Percentiles rank a stretch among this genome's conserved stretches.
Conservation (phyloP, 2,113 vertebrate genomes). For the Ictalurus furcatus region DNA sequence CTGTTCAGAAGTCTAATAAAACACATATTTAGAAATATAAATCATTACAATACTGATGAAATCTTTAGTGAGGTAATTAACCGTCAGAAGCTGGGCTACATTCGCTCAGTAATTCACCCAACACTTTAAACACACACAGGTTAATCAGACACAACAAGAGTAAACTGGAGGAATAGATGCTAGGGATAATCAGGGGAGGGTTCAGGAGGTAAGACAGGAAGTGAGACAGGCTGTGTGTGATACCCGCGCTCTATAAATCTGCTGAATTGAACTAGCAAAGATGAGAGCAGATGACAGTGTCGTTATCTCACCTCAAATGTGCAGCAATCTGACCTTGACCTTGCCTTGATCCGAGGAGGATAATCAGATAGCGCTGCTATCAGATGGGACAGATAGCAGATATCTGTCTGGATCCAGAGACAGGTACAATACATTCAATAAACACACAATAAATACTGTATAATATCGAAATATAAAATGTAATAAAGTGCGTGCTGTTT, state of each 20-base stretch:
- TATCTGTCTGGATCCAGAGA: conserved; percentile 15
- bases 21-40: background rate
- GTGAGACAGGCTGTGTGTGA: conserved; percentile 20
- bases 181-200: background rate
- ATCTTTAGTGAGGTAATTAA: background rate
- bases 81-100: background rate
- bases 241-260: background rate
- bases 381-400: conserved; percentile 42
- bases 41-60: background rate
- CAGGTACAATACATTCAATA: no score
- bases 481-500: background rate
- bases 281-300: background rate
- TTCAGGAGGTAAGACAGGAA: background rate
- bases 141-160: background rate
- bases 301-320: conserved; percentile 26
- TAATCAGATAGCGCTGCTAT: conserved; percentile 20
- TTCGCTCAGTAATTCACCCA: background rate
- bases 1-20: background rate
- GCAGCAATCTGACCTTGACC: conserved; percentile 27
- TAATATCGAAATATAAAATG: background rate
- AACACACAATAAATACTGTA: background rate
- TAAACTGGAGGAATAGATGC: background rate
- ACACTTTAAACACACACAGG: background rate
- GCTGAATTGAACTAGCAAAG: background rate
- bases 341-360: conserved; percentile 41